Percentiles rank a stretch among this genome's conserved stretches.
phyloP scores from a whole-genome alignment of 2,113 vertebrate species.

The Ciconia stormi region DNA sequence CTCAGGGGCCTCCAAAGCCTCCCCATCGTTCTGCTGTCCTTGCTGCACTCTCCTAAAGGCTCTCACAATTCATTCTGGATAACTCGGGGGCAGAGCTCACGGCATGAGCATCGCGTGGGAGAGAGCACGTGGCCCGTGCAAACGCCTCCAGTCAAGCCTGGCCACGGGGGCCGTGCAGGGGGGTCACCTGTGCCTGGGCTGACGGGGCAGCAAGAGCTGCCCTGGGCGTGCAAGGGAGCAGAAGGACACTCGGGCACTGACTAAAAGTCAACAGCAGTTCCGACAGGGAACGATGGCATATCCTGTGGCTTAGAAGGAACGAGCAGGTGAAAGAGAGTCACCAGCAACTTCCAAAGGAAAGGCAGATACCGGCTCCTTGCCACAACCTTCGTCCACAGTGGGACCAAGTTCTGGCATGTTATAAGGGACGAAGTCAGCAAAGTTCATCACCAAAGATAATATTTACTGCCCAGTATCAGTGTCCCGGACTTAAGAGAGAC shows the following conservation, averaged over 20 bases:
- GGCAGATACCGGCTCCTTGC: not conserved
- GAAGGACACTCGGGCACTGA: too few species aligned
- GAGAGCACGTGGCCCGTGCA: rapidly evolving
- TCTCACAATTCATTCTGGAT: not conserved
- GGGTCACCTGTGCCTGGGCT: not conserved
- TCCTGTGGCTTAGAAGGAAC: not conserved
- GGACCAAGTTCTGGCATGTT: not conserved
- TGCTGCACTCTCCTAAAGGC: not conserved
- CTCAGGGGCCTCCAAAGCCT: not conserved
- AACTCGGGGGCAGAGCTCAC: not conserved
- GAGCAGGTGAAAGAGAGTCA: rapidly evolving
- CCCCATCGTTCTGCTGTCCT: not conserved
- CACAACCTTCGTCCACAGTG: rapidly evolving
- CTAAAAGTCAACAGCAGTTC: not conserved
- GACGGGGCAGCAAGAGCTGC: not conserved
- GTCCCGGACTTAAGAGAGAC: not conserved
- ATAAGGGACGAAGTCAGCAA: not conserved
- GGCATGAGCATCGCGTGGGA: not conserved
- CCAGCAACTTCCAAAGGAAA: not conserved
- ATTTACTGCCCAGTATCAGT: not conserved
- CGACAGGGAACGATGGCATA: not conserved
- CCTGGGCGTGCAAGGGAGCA: rapidly evolving
- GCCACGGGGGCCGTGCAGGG: rapidly evolving
- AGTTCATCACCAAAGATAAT: not conserved
- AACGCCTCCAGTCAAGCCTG: not conserved